Percentiles rank a stretch among this genome's conserved stretches.
phyloP scores from a whole-genome alignment of 2,888 invertebrate species.

The Eueremaeus valkanovi region DNA sequence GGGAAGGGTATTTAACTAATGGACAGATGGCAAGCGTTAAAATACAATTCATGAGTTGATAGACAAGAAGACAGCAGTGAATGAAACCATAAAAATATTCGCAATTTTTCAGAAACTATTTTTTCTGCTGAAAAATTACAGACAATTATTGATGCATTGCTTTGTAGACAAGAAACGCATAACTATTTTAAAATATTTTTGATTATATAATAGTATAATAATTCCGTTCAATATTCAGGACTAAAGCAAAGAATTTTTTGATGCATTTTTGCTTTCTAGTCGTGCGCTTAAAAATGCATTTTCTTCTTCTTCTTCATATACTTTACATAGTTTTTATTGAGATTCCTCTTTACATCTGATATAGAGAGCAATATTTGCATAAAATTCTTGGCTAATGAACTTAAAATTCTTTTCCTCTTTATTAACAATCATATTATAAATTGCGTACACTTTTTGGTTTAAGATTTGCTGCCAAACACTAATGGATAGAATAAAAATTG shows the following conservation, averaged over 20 bases:
- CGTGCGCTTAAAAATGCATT: neutral
- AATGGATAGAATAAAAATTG: too few relatives aligned
- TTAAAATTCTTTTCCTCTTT: slow-evolving; percentile 1
- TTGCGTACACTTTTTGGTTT: too few relatives aligned
- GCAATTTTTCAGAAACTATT: neutral
- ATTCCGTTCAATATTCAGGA: neutral
- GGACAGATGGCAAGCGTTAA: slow-evolving; percentile 23
- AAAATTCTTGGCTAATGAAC: slow-evolving; percentile 11
- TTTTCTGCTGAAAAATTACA: neutral
- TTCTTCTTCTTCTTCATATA: too few relatives aligned
- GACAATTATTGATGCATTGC: slow-evolving; percentile 7
- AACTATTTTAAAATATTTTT: too few relatives aligned
- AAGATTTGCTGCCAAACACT: too few relatives aligned
- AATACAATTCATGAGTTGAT: neutral
- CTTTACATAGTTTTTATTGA: too few relatives aligned
- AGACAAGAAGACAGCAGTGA: neutral
- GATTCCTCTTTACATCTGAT: neutral
- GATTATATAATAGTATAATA: too few relatives aligned
- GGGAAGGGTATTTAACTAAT: slow-evolving; percentile 10
- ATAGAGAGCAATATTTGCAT: slow-evolving; percentile 6
- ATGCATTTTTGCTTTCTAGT: neutral
- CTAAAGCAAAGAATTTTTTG: neutral
- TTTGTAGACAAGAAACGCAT: neutral
- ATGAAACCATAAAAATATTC: neutral
- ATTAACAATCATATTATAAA: too few relatives aligned